Evolutionary conservation across 2,888 invertebrate species (phyloP), one percentile per base, ranked within the genome.

Genomic region (Corbicula japonica): DNA sequence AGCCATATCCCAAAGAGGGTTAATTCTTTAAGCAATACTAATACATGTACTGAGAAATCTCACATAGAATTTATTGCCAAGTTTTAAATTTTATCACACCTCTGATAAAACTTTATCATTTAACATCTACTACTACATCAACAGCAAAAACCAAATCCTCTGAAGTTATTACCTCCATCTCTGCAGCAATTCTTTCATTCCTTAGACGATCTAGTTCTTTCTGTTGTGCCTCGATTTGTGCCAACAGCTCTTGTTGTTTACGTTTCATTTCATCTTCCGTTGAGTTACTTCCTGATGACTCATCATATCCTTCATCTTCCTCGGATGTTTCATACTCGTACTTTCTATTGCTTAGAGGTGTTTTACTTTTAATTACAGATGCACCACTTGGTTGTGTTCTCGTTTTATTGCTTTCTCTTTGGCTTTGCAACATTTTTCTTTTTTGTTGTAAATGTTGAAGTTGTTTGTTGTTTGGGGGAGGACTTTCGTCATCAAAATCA

Each of bases 131-230:
- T n/a, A n/a, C n/a, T n/a, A n/a, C n/a, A n/a, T n/a, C n/a, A n/a
- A n/a, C n/a, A n/a, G n/a, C n/a, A n/a, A n/a, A n/a, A n/a, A n/a
- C n/a, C n/a, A n/a, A n/a, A n/a, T n/a, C n/a, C n/a, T n/a, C n/a
- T n/a, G n/a, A n/a, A n/a, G n/a, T n/a, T n/a, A n/a, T 82, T 71
- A 89, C 90, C 85, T 86, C 76, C 21, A 85, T 83, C 69, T 88
- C 90, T 50, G 86, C 86, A 56, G 66, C 34, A 44, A 76, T 69
- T 21, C 88, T 72, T 62, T 88, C 80, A 23, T 68, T 48, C 50
- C 84, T 82, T 21, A 91, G 84, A 23, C 76, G 62, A 4, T 87
- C 84, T 32, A 91, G 80, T 35, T 90, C 91, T 15, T 77, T 74
- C 78, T 91, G 86, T 60, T 90, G 88, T 30, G 80, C 72, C 46